These are phyloP conservation scores for Oligia latruncula DNA, from an alignment of 2,888 invertebrate species.

Conservation along the genomic window DNA sequence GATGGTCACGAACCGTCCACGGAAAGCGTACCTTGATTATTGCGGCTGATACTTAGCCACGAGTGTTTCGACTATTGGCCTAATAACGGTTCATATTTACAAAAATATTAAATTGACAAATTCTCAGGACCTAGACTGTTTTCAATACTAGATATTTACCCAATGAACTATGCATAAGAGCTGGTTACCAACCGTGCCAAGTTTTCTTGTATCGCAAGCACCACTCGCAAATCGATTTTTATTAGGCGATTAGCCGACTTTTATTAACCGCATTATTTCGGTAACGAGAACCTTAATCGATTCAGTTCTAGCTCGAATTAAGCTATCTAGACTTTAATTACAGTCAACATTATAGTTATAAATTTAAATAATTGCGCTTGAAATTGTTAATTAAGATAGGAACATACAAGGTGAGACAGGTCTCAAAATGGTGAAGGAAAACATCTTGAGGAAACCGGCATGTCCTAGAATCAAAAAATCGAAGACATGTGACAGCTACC, in stretches of 20 bases:
- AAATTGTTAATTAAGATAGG: slow-evolving; percentile 22
- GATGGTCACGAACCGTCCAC: not conserved
- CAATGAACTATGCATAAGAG: slow-evolving; percentile 29
- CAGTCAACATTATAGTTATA: slow-evolving; percentile 24
- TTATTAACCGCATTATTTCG: slow-evolving; percentile 56
- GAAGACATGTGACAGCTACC: too few relatives aligned
- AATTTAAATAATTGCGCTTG: slow-evolving; percentile 22
- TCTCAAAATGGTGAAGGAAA: not conserved
- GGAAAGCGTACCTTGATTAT: too few relatives aligned
- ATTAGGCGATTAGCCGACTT: slow-evolving; percentile 58
- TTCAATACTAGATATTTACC: slow-evolving; percentile 34
- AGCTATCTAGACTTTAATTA: slow-evolving; percentile 41
- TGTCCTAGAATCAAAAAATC: not conserved
- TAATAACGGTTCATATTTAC: not conserved
- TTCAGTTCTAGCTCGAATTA: slow-evolving; percentile 19
- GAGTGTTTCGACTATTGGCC: not conserved
- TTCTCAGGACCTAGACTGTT: not conserved
- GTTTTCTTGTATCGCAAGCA: slow-evolving; percentile 33
- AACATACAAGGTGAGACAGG: not conserved
- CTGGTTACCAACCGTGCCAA: slow-evolving; percentile 37
- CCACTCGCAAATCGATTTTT: slow-evolving; percentile 58
- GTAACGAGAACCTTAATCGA: slow-evolving; percentile 50
- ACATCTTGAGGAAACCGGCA: not conserved
- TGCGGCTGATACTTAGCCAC: not conserved
- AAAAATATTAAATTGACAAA: not conserved